These are phyloP conservation scores for Octopus sinensis DNA, from an alignment of 1,140 invertebrate species.

Conservation along the genomic window DNA sequence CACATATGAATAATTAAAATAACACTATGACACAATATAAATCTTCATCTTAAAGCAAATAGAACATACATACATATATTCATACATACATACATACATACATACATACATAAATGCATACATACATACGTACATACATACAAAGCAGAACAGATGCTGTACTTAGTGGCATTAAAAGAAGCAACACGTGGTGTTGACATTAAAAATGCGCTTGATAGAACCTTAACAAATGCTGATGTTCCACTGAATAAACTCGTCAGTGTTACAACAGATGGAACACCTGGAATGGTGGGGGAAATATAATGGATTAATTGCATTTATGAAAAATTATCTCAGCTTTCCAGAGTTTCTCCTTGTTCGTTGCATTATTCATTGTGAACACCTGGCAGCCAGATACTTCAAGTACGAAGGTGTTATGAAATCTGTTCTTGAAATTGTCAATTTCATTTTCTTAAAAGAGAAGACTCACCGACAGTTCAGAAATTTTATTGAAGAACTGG, in stretches of 20 bases:
- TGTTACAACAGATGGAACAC: background rate
- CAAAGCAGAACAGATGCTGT: too few relatives aligned
- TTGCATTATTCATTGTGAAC: background rate
- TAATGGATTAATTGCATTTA: background rate
- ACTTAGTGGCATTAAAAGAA: slow-evolving; percentile 3
- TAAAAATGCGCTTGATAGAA: background rate
- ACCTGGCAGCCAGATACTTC: background rate
- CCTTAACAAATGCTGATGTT: background rate
- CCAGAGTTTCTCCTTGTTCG: background rate
- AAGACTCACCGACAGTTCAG: background rate
- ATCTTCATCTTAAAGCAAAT: too few relatives aligned
- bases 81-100: too few relatives aligned
- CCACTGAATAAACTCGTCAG: slow-evolving; percentile 4
- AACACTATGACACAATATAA: too few relatives aligned
- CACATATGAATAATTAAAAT: too few relatives aligned
- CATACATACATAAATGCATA: too few relatives aligned
- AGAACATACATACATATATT: too few relatives aligned
- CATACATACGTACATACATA: too few relatives aligned
- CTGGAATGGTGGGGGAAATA: background rate
- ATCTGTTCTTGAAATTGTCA: background rate
- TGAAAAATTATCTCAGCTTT: background rate
- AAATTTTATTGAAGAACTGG: slow-evolving; percentile 5
- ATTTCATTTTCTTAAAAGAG: background rate
- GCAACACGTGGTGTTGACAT: background rate
- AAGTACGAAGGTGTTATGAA: background rate